phyloP scores from a whole-genome alignment of 2,113 vertebrate genomes.

The Pachycephala philippinensis region DNA sequence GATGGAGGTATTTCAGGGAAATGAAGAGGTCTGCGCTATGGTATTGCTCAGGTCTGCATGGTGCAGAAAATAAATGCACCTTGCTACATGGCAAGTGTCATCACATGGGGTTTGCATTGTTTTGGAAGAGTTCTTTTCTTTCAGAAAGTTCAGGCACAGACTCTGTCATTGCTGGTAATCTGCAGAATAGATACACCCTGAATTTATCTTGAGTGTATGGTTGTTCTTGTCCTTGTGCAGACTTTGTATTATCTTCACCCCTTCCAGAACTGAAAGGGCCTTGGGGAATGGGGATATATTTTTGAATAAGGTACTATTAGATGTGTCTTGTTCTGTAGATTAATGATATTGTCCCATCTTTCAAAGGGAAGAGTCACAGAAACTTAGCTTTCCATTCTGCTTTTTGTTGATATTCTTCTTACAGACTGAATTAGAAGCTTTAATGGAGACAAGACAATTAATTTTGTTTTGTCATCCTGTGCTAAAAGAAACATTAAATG shows the following conservation, averaged over 20 bases:
- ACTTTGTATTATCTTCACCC: neutral
- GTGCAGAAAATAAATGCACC: neutral
- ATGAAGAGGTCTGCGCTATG: neutral
- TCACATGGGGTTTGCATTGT: accelerated
- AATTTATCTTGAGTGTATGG: neutral
- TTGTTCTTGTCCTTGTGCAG: neutral
- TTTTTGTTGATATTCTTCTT: neutral
- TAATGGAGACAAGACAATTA: neutral
- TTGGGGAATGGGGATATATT: neutral
- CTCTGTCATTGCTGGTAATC: neutral
- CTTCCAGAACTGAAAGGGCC: neutral
- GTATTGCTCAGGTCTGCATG: neutral
- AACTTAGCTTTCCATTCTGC: neutral
- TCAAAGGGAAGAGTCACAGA: neutral
- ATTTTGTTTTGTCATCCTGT: neutral
- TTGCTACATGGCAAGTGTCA: accelerated
- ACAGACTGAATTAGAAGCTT: neutral
- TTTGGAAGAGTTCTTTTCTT: neutral
- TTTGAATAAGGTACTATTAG: neutral
- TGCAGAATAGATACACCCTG: neutral
- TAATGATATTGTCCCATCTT: neutral
- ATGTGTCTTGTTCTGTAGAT: neutral
- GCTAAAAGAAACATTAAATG: neutral
- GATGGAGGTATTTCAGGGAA: neutral
- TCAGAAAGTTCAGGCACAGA: neutral